phyloP scores from a whole-genome alignment of 2,888 invertebrate species.

The Abrostola tripartita region DNA sequence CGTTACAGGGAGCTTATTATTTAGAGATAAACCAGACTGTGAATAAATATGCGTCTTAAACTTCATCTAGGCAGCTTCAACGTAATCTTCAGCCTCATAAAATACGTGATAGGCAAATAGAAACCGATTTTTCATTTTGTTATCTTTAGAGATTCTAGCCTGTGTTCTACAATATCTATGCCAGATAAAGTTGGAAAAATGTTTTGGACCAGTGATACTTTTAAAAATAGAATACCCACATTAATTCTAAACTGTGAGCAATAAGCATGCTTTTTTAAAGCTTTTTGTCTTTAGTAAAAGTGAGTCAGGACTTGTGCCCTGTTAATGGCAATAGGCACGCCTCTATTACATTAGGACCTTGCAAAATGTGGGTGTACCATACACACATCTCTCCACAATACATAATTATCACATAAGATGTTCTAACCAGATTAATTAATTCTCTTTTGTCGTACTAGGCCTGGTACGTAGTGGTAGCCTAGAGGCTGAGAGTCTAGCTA shows the following conservation, averaged over 20 bases:
- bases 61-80: constrained; percentile 6
- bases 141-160: neutral
- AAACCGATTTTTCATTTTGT: neutral
- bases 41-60: neutral
- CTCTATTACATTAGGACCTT: no score
- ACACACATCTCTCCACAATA: constrained; percentile 1
- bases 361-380: no score
- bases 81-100: constrained; percentile 6
- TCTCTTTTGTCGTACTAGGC: constrained; percentile 16
- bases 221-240: no score
- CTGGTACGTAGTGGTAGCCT: neutral
- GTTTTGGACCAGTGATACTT: no score
- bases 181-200: neutral
- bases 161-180: neutral
- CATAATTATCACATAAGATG: constrained; percentile 22
- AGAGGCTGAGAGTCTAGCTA: neutral
- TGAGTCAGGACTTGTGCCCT: no score
- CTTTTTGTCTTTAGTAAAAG: no score
- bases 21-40: neutral
- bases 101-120: neutral
- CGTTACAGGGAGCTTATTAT: neutral
- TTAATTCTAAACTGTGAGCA: no score
- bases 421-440: constrained; percentile 32
- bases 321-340: no score
- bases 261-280: no score